Base-by-base conservation (phyloP, 2,113 vertebrate genomes). In the Ancistrus triradiatus region DNA sequence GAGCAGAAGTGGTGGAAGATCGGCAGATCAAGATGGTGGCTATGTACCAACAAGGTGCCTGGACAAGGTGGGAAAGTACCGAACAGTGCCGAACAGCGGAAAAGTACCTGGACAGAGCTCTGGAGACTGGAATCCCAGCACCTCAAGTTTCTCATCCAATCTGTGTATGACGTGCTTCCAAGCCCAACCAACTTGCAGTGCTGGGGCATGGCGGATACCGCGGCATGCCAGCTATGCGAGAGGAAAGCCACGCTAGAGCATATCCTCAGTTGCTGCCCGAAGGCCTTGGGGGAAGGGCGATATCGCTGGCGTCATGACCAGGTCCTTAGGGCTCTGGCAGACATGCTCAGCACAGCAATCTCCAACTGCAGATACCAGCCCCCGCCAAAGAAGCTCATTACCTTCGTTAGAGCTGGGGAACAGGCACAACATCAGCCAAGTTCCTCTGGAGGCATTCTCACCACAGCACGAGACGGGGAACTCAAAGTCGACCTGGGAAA, bases 1-100 rank as follows among this genome's bases (percentile, higher is more conserved):
- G 44, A 19, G 44, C 64, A 49, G 44, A 58, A 33, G 44, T 59
- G 44, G 21, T 59, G 17, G 22, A 59, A 9, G 24, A 59, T 2
- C 8, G 35, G n/a, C 15, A 11, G 9, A 58, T 1, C 10, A 58
- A 25, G 17, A 49, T n/a, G 21, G 31, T 21, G 2, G 31, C 2
- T 2, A 49, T 66, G 52, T 3, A 6, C 15, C 10, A 43, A 6
- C 55, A 67, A 13, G 46, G 46, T n/a, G 46, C 15, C 1, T 42
- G 53, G 15, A 67, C 33, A 7, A 57, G n/a, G 3, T 59, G 28
- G 52, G 14, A 57, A 8, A 3, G 58, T n/a, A n/a, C n/a, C n/a
- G n/a, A n/a, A n/a, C n/a, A n/a, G n/a, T n/a, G 53, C 10, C 3
- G 3, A 3, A 3, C 3, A 3, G 7, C 27, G 27, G 27, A 31